Percentiles rank a stretch among this genome's conserved stretches.
phyloP scores from a whole-genome alignment of 2,888 invertebrate genomes.

The Agonopterix arenella region DNA sequence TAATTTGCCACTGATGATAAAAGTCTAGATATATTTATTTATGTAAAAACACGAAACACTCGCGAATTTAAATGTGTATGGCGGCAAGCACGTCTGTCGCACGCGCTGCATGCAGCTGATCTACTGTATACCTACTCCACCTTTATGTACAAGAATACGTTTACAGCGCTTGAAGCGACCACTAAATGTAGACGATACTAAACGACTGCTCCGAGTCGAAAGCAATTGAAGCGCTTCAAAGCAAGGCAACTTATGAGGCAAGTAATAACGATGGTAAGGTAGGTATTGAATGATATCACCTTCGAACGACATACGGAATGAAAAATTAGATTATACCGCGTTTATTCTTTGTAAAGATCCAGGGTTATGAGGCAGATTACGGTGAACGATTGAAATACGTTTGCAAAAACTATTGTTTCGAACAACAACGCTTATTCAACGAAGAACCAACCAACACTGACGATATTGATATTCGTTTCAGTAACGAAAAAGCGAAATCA shows the following conservation, averaged over 20 bases:
- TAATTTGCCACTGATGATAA: not conserved
- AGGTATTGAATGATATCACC: conserved; percentile 18
- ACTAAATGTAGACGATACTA: not conserved
- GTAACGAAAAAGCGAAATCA: too few species aligned
- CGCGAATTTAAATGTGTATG: conserved; percentile 26
- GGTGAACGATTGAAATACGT: too few species aligned
- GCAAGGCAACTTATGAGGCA: not conserved
- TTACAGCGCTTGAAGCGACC: conserved; percentile 38
- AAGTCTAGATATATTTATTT: not conserved
- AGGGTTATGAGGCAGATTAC: too few species aligned
- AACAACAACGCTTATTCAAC: too few species aligned
- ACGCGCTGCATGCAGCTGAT: conserved; percentile 43
- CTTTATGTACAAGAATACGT: conserved; percentile 21
- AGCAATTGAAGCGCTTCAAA: conserved; percentile 26
- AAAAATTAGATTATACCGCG: conserved; percentile 2
- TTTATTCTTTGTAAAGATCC: not conserved
- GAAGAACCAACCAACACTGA: too few species aligned
- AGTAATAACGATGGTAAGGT: conserved; percentile 16
- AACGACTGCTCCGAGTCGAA: conserved; percentile 5
- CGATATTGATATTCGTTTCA: too few species aligned
- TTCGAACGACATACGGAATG: conserved; percentile 7
- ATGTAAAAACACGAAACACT: conserved; percentile 34
- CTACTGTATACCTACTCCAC: conserved; percentile 35
- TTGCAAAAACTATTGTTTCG: too few species aligned
- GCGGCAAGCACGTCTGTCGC: conserved; percentile 40